Conservation (phyloP, 2,888 invertebrate genomes). For the Epistrophe grossulariae region DNA sequence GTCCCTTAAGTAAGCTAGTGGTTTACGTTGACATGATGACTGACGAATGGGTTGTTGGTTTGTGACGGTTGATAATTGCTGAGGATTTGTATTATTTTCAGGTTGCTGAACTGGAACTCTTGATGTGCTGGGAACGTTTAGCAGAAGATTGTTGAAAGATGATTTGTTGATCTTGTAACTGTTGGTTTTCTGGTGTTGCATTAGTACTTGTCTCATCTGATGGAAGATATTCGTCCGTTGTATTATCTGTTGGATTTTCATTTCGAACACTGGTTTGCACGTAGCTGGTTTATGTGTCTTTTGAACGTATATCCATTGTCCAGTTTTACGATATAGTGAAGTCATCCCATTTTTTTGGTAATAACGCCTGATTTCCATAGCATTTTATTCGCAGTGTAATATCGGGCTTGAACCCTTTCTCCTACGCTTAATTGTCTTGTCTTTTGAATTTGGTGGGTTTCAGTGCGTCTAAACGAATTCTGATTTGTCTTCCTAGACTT, state of each 20-base stretch:
- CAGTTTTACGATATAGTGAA: constrained; percentile 17
- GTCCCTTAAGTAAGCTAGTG: constrained; percentile 17
- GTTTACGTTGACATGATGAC: constrained; percentile 2
- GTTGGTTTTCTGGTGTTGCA: neutral
- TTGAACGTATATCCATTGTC: constrained; percentile 31
- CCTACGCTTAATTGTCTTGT: neutral
- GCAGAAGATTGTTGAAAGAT: constrained; percentile 13
- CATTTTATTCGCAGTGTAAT: neutral
- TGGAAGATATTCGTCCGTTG: neutral
- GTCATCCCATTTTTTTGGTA: neutral
- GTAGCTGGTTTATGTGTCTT: constrained; percentile 31
- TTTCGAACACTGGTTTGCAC: constrained; percentile 4
- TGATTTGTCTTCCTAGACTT: constrained; percentile 54
- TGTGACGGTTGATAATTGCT: no score
- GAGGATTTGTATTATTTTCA: no score
- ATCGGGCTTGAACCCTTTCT: neutral
- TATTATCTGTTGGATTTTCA: neutral
- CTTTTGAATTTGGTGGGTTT: constrained; percentile 7
- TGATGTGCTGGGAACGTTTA: neutral
- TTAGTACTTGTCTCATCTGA: neutral
- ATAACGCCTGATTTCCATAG: constrained; percentile 1
- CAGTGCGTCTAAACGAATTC: constrained; percentile 27
- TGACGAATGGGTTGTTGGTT: no score
- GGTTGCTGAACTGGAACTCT: no score
- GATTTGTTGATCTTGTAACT: constrained; percentile 18